A percentile compares a stretch with the other conserved stretches of the same genome.
Evolutionary conservation across 2,888 invertebrate species (phyloP).

Genomic region (Blera fallax): DNA sequence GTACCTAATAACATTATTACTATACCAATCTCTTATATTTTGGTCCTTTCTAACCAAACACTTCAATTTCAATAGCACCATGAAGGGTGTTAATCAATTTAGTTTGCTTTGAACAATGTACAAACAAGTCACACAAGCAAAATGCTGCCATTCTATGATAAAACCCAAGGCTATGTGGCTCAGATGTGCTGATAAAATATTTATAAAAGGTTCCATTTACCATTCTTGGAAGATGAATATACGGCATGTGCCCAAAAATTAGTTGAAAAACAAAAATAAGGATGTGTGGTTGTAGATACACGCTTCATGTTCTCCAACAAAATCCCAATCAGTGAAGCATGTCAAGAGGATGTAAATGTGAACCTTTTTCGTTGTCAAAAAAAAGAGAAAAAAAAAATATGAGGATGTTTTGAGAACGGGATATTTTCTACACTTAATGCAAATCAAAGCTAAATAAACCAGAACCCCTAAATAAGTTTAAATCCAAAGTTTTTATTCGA

Average conservation of each 20-base stretch:
- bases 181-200: constrained; percentile 20
- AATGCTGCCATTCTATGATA: background rate
- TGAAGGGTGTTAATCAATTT: background rate
- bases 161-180: background rate
- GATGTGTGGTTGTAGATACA: background rate
- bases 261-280: constrained; percentile 17
- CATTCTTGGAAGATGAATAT: constrained; percentile 3
- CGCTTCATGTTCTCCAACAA: background rate
- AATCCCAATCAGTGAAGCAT: constrained; percentile 7
- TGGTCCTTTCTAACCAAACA: background rate
- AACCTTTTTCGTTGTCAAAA: constrained; percentile 9
- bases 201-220: constrained; percentile 23
- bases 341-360: constrained; percentile 2
- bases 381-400: background rate
- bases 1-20: background rate
- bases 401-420: background rate
- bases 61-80: background rate
- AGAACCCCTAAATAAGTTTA: background rate
- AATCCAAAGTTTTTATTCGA: no score
- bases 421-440: background rate
- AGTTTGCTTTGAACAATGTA: background rate
- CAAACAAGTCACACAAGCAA: background rate
- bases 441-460: background rate
- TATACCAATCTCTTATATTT: background rate
- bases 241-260: constrained; percentile 16